These are phyloP conservation scores for Mimas tiliae DNA, from an alignment of 2,888 invertebrate species.

Conservation along the genomic window DNA sequence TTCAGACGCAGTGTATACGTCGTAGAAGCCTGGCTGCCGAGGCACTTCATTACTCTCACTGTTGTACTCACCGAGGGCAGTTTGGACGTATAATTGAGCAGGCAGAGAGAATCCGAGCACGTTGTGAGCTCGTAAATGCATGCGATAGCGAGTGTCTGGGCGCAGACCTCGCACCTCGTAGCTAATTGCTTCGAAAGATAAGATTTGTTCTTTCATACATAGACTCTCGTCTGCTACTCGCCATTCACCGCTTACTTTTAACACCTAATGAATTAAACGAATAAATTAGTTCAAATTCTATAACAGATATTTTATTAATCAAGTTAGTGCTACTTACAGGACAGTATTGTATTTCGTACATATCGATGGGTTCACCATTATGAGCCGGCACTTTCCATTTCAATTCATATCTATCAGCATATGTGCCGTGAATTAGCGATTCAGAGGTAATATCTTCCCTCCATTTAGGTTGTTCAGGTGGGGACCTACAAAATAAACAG, in stretches of 20 bases:
- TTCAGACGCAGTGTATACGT: constrained; percentile 76
- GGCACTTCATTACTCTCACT: constrained; percentile 77
- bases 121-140: constrained; percentile 94
- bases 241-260: constrained; percentile 89
- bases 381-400: constrained; percentile 94
- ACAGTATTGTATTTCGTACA: constrained; percentile 92
- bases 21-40: constrained; percentile 78
- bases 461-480: constrained; percentile 87
- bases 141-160: constrained; percentile 92
- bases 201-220: constrained; percentile 86
- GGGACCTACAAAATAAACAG: constrained; percentile 75
- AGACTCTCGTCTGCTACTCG: constrained; percentile 77
- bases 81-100: constrained; percentile 91
- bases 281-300: constrained; percentile 15
- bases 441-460: constrained; percentile 73
- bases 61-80: constrained; percentile 93
- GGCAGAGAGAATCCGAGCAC: constrained; percentile 92
- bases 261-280: constrained; percentile 74
- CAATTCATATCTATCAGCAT: constrained; percentile 91
- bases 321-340: constrained; percentile 83
- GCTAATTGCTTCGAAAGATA: constrained; percentile 86
- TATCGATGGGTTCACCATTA: constrained; percentile 95
- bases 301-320: neutral
- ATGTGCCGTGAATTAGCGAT: constrained; percentile 80
- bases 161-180: constrained; percentile 88